Evolutionary conservation across 2,113 vertebrate genomes (phyloP).

Genomic region (Ptilonorhynchus violaceus): DNA sequence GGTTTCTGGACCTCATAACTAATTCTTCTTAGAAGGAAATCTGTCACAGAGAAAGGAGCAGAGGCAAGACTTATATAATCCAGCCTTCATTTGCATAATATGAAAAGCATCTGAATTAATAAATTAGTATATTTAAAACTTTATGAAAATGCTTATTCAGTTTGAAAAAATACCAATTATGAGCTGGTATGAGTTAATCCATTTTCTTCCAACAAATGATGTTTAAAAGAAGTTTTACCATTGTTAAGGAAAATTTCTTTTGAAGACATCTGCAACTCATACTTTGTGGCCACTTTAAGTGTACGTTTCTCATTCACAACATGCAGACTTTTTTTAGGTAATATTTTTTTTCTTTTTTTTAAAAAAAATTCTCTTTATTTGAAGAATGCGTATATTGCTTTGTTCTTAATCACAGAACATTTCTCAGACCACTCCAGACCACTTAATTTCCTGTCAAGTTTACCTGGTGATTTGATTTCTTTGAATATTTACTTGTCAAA

Average conservation of each 20-base stretch:
- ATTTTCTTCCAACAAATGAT: not conserved
- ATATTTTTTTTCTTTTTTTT: not conserved
- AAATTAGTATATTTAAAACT: not conserved
- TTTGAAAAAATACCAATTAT: not conserved
- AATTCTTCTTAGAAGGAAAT: not conserved
- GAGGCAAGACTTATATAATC: not conserved
- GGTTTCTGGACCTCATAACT: not conserved
- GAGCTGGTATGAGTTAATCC: not conserved
- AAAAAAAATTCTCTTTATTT: not conserved
- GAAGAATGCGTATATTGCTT: not conserved
- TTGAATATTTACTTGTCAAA: not conserved
- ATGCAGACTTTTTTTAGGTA: not conserved
- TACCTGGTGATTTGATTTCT: not conserved
- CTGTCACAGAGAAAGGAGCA: not conserved
- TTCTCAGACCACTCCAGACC: not conserved
- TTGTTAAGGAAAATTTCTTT: not conserved
- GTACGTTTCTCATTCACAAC: not conserved
- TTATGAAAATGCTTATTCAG: not conserved
- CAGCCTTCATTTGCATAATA: not conserved
- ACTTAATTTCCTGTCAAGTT: constrained; percentile 25
- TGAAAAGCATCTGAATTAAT: not conserved
- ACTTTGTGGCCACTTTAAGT: not conserved
- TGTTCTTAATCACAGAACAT: not conserved
- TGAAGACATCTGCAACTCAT: not conserved
- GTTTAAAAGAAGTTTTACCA: not conserved